Evolutionary conservation across 1,140 invertebrate genomes (phyloP).

Genomic region (Polyergus mexicanus): DNA sequence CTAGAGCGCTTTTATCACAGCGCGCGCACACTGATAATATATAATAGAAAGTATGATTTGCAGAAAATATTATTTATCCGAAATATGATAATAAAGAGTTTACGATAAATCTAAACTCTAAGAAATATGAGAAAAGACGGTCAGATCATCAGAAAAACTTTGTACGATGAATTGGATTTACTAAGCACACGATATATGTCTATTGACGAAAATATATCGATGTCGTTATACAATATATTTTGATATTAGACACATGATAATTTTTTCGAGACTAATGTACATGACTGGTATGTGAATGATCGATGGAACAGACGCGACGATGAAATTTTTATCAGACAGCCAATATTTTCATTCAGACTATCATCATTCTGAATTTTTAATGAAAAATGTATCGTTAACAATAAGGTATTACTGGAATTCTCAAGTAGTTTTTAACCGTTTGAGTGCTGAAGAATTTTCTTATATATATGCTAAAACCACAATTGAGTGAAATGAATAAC

Average conservation of each 20-base stretch:
- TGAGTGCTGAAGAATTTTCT: too few relatives aligned
- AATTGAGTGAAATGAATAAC: too few relatives aligned
- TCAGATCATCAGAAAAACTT: neutral
- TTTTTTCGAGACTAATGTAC: neutral
- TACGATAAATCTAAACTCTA: neutral
- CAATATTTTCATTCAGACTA: neutral
- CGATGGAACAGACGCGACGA: constrained; percentile 18
- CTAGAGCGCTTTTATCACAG: constrained; percentile 1
- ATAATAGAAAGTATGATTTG: neutral
- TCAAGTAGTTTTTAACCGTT: neutral
- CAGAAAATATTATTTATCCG: neutral
- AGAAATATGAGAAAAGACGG: neutral
- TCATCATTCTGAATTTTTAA: neutral
- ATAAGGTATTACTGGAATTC: neutral
- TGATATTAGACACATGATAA: neutral
- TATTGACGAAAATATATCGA: neutral
- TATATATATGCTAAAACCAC: too few relatives aligned
- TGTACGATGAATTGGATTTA: neutral
- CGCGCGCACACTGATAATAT: neutral
- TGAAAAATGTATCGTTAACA: neutral
- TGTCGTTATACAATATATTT: neutral
- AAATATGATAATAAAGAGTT: neutral
- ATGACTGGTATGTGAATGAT: neutral
- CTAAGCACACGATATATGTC: neutral
- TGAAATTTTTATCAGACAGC: constrained; percentile 39